Evolutionary conservation across 2,888 invertebrate genomes (phyloP).

Genomic region (Callosobruchus maculatus): DNA sequence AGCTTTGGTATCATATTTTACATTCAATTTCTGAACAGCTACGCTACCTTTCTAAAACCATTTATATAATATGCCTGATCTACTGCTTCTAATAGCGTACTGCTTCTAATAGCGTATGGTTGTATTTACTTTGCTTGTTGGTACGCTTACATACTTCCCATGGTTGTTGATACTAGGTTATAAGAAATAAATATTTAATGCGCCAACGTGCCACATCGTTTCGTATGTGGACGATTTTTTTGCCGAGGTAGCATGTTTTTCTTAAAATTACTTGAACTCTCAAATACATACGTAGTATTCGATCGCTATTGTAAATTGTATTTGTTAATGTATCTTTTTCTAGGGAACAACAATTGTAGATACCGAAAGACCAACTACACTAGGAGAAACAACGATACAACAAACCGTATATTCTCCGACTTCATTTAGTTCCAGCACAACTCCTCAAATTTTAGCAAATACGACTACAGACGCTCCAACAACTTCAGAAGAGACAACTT

Average conservation of each 20-base stretch:
- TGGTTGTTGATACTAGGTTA: too few species aligned
- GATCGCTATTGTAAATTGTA: too few species aligned
- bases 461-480: conserved; percentile 26
- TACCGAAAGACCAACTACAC: neutral
- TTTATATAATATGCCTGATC: neutral
- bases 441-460: conserved; percentile 17
- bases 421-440: conserved; percentile 9
- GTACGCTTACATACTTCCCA: too few species aligned
- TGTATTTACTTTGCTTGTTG: neutral
- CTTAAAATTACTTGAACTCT: too few species aligned
- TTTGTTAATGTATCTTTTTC: neutral
- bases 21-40: too few species aligned
- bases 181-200: too few species aligned
- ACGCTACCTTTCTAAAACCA: too few species aligned
- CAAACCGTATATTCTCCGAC: neutral
- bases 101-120: neutral
- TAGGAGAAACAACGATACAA: neutral
- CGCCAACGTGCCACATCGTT: too few species aligned
- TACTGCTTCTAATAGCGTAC: neutral
- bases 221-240: too few species aligned
- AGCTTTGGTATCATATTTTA: too few species aligned
- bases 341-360: neutral
- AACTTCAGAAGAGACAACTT: conserved; percentile 23
- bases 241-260: too few species aligned
- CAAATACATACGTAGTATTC: too few species aligned